Evolutionary conservation across 2,113 vertebrate species (phyloP).

Genomic region (Microtus montanus): DNA sequence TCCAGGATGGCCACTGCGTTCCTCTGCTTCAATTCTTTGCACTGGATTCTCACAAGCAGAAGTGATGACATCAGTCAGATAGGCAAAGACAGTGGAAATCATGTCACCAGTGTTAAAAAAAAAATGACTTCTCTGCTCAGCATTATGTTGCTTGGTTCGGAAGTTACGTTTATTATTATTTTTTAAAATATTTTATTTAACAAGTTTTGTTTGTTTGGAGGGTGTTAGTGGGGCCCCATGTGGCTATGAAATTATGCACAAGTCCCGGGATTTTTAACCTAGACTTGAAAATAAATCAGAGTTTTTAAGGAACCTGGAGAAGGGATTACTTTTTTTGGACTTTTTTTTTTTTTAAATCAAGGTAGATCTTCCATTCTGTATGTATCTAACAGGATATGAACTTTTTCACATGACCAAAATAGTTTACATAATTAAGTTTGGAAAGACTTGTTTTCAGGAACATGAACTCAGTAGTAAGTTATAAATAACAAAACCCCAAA

Average conservation of each 20-base stretch:
- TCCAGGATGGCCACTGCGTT: conserved; percentile 43
- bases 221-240: background rate
- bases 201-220: background rate
- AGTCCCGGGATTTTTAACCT: conserved; percentile 70
- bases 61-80: conserved; percentile 69
- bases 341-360: conserved; percentile 33
- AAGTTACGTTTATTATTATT: background rate
- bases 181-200: background rate
- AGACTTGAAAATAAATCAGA: conserved; percentile 75
- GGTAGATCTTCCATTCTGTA: conserved; percentile 63
- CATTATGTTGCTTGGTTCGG: conserved; percentile 26
- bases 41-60: conserved; percentile 60
- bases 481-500: conserved; percentile 67
- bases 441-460: conserved; percentile 40
- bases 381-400: conserved; percentile 48
- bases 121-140: conserved; percentile 63
- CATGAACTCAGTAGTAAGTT: conserved; percentile 43
- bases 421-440: background rate
- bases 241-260: conserved; percentile 24
- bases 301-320: conserved; percentile 59
- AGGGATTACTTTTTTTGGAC: conserved; percentile 68
- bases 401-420: conserved; percentile 36
- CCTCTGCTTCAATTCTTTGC: conserved; percentile 66
- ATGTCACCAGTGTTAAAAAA: conserved; percentile 73
- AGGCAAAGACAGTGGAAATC: conserved; percentile 72